Base-by-base conservation (phyloP, 2,113 vertebrate species). In the Anseranas semipalmata region DNA sequence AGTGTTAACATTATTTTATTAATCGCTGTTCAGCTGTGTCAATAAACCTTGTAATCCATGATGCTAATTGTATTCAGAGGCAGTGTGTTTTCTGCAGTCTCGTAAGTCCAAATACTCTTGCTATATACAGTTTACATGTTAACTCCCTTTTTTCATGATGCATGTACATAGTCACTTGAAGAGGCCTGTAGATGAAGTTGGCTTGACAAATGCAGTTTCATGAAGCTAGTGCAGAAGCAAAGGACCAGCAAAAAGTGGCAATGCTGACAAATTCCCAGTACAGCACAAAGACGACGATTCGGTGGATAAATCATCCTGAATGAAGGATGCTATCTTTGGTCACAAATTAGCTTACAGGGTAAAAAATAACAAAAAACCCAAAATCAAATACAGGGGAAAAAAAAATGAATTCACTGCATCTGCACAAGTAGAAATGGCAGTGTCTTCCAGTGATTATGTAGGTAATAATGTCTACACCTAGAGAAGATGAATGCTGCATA, bases 271-370 rank as follows among this genome's bases (percentile, higher is more conserved):
- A 86, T 90, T 83, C 94, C 96, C 96, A 86, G 91, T 67, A 50
- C 76, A 83, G 95, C 98, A 96, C 94, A 85, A 94, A 96, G 96
- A 97, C 93, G 92, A 95, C 90, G 73, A 68, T 82, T 76, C 63
- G 91, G 85, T 95, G 96, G 97, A 94, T 95, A 97, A 96, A 96
- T 91, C 97, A 98, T 97, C 98, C 94, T 16, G 83, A 96, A 91
- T 75, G 95, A 97, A 97, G 97, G 98, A 97, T 95, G 98, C 98
- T 96, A 98, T 99, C 99, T 99, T 99, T 99, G 99, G 99, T 99
- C 99, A 99, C 99, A 98, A 98, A 98, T 98, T 96, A 98, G 98
- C 97, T 98, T 97, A 98, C 79, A 77, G 97, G 98, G 93, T 96
- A 95, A 94, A 91, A 93, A 88, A 90, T 15, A 81, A 80, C 82